These are phyloP conservation scores for Caenorhabditis remanei DNA, from an alignment of 1,140 invertebrate genomes.

Conservation along the genomic window DNA sequence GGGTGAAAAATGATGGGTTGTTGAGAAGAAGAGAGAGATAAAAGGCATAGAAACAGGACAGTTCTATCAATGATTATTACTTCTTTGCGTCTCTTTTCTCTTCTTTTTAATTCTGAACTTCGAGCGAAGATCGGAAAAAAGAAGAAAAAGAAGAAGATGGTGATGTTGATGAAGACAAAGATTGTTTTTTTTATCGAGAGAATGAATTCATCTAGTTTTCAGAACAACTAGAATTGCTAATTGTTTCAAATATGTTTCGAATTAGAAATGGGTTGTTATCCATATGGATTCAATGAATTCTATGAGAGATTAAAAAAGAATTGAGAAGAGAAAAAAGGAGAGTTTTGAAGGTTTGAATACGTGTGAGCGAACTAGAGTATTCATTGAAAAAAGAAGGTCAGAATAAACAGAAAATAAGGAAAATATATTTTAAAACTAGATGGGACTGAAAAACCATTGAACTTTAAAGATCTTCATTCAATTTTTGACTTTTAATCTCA, in stretches of 20 bases:
- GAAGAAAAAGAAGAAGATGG: neutral
- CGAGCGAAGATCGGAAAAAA: neutral
- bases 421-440: no score
- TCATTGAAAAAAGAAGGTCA: no score
- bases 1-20: neutral
- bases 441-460: no score
- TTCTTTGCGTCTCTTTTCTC: neutral
- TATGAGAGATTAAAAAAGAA: neutral
- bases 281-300: neutral
- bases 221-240: neutral
- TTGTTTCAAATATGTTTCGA: neutral
- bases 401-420: no score
- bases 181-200: neutral
- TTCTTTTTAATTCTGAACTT: neutral
- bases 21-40: conserved; percentile 1
- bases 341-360: no score
- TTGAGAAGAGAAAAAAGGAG: neutral
- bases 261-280: neutral
- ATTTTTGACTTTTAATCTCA: no score
- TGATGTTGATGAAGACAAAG: neutral
- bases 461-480: no score
- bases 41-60: conserved; percentile 1
- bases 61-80: conserved; percentile 3
- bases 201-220: neutral
- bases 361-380: no score